These are phyloP conservation scores for Nanorana parkeri DNA, from an alignment of 2,113 vertebrate genomes.

Conservation along the genomic window DNA sequence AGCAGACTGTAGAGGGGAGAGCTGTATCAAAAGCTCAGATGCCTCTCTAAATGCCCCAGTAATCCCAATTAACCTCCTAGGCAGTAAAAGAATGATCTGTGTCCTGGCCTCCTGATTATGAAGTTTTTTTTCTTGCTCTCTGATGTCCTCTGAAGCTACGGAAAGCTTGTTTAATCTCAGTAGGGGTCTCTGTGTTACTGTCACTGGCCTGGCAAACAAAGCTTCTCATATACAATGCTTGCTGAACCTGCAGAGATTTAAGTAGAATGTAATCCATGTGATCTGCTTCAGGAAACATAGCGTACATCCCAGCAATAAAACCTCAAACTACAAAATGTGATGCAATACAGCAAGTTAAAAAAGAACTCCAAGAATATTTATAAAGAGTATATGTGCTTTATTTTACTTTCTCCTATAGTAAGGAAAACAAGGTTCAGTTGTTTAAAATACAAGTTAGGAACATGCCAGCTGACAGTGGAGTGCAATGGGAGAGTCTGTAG, in stretches of 20 bases:
- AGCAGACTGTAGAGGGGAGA: slow-evolving; percentile 5
- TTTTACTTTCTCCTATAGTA: too few relatives aligned
- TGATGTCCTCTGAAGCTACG: slow-evolving; percentile 6
- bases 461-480: too few relatives aligned
- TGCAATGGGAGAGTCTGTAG: too few relatives aligned
- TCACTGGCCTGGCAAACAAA: slow-evolving; percentile 11
- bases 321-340: neutral
- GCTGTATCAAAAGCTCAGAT: neutral
- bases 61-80: slow-evolving; percentile 36
- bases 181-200: slow-evolving; percentile 21
- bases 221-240: neutral
- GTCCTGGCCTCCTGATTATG: slow-evolving; percentile 35
- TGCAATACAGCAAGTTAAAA: neutral
- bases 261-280: neutral
- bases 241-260: neutral
- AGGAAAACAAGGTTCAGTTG: too few relatives aligned
- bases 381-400: too few relatives aligned
- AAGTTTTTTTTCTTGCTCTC: slow-evolving; percentile 6
- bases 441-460: too few relatives aligned
- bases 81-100: slow-evolving; percentile 12
- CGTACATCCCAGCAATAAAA: neutral
- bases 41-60: slow-evolving; percentile 34
- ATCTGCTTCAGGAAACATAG: neutral
- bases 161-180: slow-evolving; percentile 41
- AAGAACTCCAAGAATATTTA: too few relatives aligned